Base-by-base conservation (phyloP, 2,888 invertebrate species). In the Ptychoptera albimana region DNA sequence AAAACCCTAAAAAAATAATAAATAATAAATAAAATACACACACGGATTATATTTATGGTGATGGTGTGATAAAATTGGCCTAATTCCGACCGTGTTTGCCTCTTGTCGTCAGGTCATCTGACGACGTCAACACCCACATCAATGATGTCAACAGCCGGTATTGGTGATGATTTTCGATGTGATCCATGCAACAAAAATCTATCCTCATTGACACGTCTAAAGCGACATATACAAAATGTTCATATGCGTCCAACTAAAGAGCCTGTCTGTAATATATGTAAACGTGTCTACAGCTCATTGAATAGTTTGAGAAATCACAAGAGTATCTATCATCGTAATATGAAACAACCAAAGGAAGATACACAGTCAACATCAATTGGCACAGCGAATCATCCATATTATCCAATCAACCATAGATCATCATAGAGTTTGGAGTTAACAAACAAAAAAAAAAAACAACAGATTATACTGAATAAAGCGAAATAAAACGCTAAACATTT, bases 131-230 rank as follows among this genome's bases (percentile, higher is more conserved):
- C 61, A 53, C 55, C 60, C 57, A 9, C 31, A 53, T 56, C 44
- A 51, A 48, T 42, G 51, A 49, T 44, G 51, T 38, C 36, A 46
- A 48, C 52, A 39, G 43, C 51, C 48, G 48, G 37, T 2, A 46
- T 46, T 48, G 79, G 79, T 69, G 84, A 85, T 72, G 84, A 84
- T 73, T 85, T 83, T 76, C 79, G 85, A 69, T 86, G 85, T 73
- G 84, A 84, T 75, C 85, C 85, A 59, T 86, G 85, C 81, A 85
- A 85, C 78, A 86, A 86, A 76, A 84, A 82, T 70, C 74, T 86
- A 63, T 84, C 84, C 61, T 84, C 84, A 58, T 72, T 85, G 67
- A 85, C 85, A 60, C 77, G 85, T 64, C 79, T 86, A 72, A 86
- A 85, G 76, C 79, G 86, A 60, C 87, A 87, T 73, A 86, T 85